Conservation (phyloP, 2,797 vertebrate species). For the Mus minutoides region DNA sequence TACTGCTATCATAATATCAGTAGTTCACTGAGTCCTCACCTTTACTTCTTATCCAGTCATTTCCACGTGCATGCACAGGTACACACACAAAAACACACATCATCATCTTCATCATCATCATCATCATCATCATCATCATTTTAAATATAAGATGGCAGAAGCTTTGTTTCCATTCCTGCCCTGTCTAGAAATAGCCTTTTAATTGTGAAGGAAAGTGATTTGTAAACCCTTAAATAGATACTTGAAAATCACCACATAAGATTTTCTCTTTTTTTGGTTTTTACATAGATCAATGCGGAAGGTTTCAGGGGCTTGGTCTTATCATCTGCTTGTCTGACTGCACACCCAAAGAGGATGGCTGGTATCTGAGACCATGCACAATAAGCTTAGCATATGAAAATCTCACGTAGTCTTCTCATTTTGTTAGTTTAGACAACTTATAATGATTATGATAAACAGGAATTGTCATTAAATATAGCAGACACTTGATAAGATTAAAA, state of each 20-base stretch:
- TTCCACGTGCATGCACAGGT: background rate
- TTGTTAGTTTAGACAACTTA: constrained; percentile 86
- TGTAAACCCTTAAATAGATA: background rate
- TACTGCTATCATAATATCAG: too few species aligned
- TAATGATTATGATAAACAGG: constrained; percentile 90
- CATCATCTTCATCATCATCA: background rate
- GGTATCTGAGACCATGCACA: constrained; percentile 30
- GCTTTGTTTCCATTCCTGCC: background rate
- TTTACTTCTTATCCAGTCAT: background rate
- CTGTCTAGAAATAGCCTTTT: background rate
- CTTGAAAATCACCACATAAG: background rate
- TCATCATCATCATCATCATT: background rate
- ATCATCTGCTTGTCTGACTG: background rate
- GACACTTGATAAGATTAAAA: constrained; percentile 86
- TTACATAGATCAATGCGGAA: background rate
- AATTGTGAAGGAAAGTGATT: background rate
- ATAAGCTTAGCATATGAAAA: constrained; percentile 71
- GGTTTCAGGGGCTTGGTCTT: background rate
- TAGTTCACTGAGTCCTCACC: too few species aligned
- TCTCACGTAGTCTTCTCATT: constrained; percentile 78
- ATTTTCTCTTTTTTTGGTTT: constrained; percentile 37
- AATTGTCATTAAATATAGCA: constrained; percentile 87
- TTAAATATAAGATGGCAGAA: background rate
- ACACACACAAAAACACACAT: background rate
- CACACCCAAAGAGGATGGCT: constrained; percentile 50